Conservation (phyloP, 2,113 vertebrate genomes). For the Atractosteus spatula region DNA sequence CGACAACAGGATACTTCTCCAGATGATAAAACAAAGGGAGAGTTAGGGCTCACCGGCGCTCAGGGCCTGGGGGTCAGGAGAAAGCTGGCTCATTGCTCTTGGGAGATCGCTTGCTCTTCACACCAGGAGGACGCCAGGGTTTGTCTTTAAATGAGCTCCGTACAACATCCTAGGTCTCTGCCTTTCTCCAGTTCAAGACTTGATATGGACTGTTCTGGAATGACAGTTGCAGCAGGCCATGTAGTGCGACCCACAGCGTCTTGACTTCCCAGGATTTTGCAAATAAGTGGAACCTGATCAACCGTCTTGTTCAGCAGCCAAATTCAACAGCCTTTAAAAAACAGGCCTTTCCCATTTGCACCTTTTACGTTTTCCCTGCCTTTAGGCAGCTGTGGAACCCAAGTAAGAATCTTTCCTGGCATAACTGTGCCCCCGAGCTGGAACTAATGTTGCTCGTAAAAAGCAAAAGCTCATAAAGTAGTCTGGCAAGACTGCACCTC, state of each 20-base stretch:
- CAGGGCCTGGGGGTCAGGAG: slow-evolving; percentile 23
- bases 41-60: slow-evolving; percentile 36
- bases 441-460: no score
- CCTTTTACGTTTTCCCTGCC: background rate
- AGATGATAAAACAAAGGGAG: slow-evolving; percentile 58
- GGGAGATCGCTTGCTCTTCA: background rate
- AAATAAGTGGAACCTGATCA: background rate
- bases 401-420: no score
- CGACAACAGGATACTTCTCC: slow-evolving; percentile 61
- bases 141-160: slow-evolving; percentile 18
- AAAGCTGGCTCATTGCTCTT: background rate
- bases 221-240: background rate
- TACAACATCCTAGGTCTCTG: slow-evolving; percentile 17
- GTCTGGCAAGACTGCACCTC: no score
- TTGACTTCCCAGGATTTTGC: slow-evolving; percentile 1
- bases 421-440: no score
- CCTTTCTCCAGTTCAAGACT: background rate
- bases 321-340: slow-evolving; percentile 15
- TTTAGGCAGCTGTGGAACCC: no score
- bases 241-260: slow-evolving; percentile 10
- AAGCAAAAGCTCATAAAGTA: no score
- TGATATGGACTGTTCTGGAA: slow-evolving; percentile 14
- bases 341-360: slow-evolving; percentile 1
- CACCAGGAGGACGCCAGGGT: background rate
- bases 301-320: slow-evolving; percentile 11